phyloP scores from a whole-genome alignment of 2,797 vertebrate species.

The Denticeps clupeoides region DNA sequence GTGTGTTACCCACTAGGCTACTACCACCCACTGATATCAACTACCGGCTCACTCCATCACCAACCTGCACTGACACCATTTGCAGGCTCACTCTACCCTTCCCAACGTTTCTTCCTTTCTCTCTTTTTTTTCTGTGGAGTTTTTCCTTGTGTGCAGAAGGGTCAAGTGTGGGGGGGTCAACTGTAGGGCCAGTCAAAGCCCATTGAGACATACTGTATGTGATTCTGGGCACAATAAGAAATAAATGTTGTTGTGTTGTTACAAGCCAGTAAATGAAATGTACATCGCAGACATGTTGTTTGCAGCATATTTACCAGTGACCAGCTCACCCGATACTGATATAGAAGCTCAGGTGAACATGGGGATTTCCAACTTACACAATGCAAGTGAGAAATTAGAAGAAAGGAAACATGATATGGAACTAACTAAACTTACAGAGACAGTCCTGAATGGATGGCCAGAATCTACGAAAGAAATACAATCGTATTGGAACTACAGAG shows the following conservation, averaged over 20 bases:
- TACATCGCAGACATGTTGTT: conserved; percentile 4
- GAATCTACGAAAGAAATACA: conserved; percentile 2
- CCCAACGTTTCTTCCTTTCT: no score
- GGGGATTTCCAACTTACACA: conserved; percentile 23
- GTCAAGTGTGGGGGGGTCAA: no score
- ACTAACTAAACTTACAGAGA: conserved; percentile 4
- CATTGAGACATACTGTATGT: no score
- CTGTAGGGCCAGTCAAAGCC: no score
- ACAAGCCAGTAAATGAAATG: conserved; percentile 9
- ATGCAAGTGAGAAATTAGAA: conserved; percentile 7
- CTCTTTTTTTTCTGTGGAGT: no score
- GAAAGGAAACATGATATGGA: conserved; percentile 5
- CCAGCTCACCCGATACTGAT: background rate
- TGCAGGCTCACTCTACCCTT: no score
- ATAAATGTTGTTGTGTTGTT: conserved; percentile 7
- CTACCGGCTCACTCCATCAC: no score
- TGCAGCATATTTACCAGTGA: conserved; percentile 3
- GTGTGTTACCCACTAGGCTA: no score
- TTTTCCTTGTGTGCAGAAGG: no score
- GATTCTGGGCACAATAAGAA: no score
- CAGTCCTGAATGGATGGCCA: background rate
- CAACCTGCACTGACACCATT: no score
- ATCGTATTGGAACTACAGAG: conserved; percentile 14
- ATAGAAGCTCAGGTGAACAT: conserved; percentile 9
- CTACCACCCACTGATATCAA: no score